Evolutionary conservation across 2,888 invertebrate genomes (phyloP).

Genomic region (Troides oblongomaculatus): DNA sequence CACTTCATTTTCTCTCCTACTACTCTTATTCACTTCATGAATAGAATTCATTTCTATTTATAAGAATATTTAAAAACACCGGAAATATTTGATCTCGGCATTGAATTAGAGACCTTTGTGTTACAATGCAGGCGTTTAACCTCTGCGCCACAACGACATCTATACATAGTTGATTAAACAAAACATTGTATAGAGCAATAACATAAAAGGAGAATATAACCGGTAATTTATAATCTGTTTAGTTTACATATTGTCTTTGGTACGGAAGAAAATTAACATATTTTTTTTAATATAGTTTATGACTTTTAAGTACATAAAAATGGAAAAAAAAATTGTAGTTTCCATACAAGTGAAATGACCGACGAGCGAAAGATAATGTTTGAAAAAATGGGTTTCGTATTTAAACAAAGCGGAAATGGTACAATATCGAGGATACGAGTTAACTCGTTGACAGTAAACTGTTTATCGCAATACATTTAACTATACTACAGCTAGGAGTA

Average conservation of each 20-base stretch:
- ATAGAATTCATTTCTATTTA: too few species aligned
- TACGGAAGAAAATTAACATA: not conserved
- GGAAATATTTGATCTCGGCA: too few species aligned
- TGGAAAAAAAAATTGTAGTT: not conserved
- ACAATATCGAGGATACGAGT: not conserved
- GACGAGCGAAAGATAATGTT: not conserved
- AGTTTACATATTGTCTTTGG: not conserved
- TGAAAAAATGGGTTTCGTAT: not conserved
- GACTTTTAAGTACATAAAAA: not conserved
- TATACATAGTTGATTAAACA: not conserved
- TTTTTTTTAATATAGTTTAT: not conserved
- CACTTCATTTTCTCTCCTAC: too few species aligned
- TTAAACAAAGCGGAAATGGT: not conserved
- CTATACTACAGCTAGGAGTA: not conserved
- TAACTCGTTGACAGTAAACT: not conserved
- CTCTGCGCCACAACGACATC: too few species aligned
- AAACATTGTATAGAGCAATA: not conserved
- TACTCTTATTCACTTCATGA: too few species aligned
- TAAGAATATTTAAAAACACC: too few species aligned
- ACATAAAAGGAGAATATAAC: not conserved
- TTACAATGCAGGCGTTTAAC: too few species aligned
- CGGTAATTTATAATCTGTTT: not conserved
- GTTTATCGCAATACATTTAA: not conserved
- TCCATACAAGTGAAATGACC: not conserved
- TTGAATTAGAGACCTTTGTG: too few species aligned